Base-by-base conservation (phyloP, 2,888 invertebrate species). In the Entomobrya multifasciata region DNA sequence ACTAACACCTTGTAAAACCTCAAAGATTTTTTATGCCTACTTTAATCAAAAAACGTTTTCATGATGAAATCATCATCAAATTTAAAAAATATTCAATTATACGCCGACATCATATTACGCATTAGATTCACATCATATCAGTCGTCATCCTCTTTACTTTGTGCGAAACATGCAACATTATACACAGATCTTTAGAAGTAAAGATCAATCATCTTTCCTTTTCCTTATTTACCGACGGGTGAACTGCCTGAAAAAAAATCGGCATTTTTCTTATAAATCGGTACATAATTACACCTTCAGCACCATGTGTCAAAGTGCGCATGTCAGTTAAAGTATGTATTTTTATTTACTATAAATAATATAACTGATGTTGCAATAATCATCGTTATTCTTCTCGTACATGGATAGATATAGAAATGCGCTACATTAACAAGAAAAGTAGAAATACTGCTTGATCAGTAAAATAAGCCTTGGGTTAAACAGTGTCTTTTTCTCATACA, bases 231-330 rank as follows among this genome's bases (percentile, higher is more conserved):
- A 74, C 47, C 72, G 70, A 60, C 25, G 20, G n/a, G n/a, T n/a
- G n/a, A n/a, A n/a, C n/a, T n/a, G n/a, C n/a, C n/a, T n/a, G n/a
- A n/a, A 49, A 74, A 76, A 83, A 55, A 77, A 77, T 84, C 77
- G 41, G 60, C 44, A 77, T 55, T 57, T 60, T 72, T 27, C 76
- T 83, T 65, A 76, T 65, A 65, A 36, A 8, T 70, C 60, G n/a
- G 36, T n/a, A n/a, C n/a, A n/a, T 85, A 79, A 85, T 85, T 85
- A 85, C 65, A 85, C 57, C 44, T 78, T 60, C 20, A 70, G 44
- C 30, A 44, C 20, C 36, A 70, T 70, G 70, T 79, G 85, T 85
- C 85, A 85, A 60, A 85, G 72, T n/a, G n/a, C 47, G 36, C 44
- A 85, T 60, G 49, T 65, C 83, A 65, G 74, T 20, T 76, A 72